phyloP scores from a whole-genome alignment of 2,797 vertebrate species.

The Thaleichthys pacificus region DNA sequence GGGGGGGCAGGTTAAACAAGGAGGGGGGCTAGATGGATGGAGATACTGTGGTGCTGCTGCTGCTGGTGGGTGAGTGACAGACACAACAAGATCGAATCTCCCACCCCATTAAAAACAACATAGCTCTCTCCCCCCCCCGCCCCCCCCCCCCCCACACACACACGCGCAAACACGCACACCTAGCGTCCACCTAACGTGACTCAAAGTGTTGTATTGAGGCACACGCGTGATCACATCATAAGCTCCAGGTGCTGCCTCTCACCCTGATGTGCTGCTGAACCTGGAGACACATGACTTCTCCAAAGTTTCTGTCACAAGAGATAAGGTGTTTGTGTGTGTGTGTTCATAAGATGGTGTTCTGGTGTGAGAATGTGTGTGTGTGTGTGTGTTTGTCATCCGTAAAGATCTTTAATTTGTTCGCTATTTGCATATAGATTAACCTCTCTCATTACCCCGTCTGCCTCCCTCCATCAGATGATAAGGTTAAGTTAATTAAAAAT shows the following conservation, averaged over 20 bases:
- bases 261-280: background rate
- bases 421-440: slow-evolving; percentile 65
- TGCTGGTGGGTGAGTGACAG: background rate
- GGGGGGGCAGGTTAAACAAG: background rate
- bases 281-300: background rate
- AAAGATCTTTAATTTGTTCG: slow-evolving; percentile 51
- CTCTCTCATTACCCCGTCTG: slow-evolving; percentile 55
- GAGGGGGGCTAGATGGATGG: background rate
- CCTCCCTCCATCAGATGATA: slow-evolving; percentile 47
- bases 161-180: slow-evolving; percentile 3
- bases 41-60: background rate
- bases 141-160: background rate
- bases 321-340: slow-evolving; percentile 12
- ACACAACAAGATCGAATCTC: background rate
- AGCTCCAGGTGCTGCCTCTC: background rate
- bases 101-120: background rate
- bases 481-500: slow-evolving; percentile 56
- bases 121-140: background rate
- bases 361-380: background rate
- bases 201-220: background rate
- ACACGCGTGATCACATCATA: background rate
- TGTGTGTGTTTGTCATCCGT: slow-evolving; percentile 37
- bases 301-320: background rate
- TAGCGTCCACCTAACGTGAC: background rate
- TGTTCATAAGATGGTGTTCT: background rate